phyloP scores from a whole-genome alignment of 1,140 invertebrate species.

The Drosophila leontia region DNA sequence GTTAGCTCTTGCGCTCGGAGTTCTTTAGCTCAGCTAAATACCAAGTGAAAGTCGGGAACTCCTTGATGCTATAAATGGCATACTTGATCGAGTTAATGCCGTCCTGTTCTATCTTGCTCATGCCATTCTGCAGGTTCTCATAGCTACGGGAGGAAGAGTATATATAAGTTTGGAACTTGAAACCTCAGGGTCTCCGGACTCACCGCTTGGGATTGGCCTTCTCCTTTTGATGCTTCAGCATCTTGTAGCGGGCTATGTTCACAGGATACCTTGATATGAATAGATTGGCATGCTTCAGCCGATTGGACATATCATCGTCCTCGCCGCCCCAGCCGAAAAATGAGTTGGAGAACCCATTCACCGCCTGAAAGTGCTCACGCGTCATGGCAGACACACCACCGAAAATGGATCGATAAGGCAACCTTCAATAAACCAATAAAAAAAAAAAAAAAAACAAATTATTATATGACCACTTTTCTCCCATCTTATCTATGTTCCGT shows the following conservation, averaged over 20 bases:
- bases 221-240: conserved; percentile 95
- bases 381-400: conserved; percentile 95
- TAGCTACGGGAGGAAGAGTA: conserved; percentile 88
- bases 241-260: conserved; percentile 94
- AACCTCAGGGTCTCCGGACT: conserved; percentile 14
- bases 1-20: conserved; percentile 81
- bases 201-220: conserved; percentile 95
- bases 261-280: conserved; percentile 95
- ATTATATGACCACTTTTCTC: not conserved
- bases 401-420: conserved; percentile 95
- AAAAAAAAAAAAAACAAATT: not conserved
- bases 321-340: conserved; percentile 98
- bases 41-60: conserved; percentile 91
- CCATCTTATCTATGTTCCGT: conserved; percentile 3
- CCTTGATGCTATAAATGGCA: conserved; percentile 88
- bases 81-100: conserved; percentile 95
- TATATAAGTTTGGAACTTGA: conserved; percentile 23
- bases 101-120: conserved; percentile 92
- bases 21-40: conserved; percentile 88
- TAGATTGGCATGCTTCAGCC: conserved; percentile 90
- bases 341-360: conserved; percentile 96
- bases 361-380: conserved; percentile 91
- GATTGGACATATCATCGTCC: conserved; percentile 96
- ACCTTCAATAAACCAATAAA: conserved; percentile 86
- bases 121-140: conserved; percentile 93